A percentile compares a stretch with the other conserved stretches of the same genome.
Conservation (phyloP, 2,888 invertebrate genomes). For the Caenorhabditis uteleia region DNA sequence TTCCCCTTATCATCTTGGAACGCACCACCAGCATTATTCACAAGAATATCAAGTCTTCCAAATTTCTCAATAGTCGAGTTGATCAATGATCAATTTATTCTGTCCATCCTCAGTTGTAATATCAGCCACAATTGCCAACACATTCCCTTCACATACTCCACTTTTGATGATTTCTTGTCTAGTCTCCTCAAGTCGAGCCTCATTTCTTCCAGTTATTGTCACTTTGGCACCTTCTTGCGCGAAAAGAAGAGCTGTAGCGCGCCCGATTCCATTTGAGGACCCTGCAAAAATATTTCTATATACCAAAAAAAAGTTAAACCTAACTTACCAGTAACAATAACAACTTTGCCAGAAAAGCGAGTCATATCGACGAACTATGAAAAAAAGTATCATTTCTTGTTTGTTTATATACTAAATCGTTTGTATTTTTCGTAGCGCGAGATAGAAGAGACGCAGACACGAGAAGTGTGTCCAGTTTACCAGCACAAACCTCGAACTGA, state of each 20-base stretch:
- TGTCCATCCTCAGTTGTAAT: conserved; percentile 12
- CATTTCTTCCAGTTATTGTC: conserved; percentile 28
- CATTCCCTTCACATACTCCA: conserved; percentile 12
- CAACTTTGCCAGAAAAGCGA: too few relatives aligned
- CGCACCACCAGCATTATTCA: conserved; percentile 1
- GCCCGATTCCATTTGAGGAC: conserved; percentile 29
- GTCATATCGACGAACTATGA: too few relatives aligned
- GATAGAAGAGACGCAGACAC: too few relatives aligned
- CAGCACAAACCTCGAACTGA: too few relatives aligned
- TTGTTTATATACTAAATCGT: too few relatives aligned
- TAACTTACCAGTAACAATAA: too few relatives aligned
- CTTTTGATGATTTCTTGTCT: conserved; percentile 10
- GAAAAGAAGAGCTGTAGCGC: conserved; percentile 15
- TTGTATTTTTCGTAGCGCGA: too few relatives aligned
- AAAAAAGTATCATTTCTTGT: too few relatives aligned
- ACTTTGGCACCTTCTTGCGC: conserved; percentile 19
- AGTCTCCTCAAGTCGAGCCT: conserved; percentile 5
- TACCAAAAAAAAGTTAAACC: too few relatives aligned
- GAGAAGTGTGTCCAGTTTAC: too few relatives aligned
- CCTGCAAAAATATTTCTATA: conserved; percentile 10
- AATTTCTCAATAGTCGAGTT: conserved; percentile 14
- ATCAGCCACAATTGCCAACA: conserved; percentile 16
- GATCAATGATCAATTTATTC: conserved; percentile 12
- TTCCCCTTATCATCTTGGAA: background rate
- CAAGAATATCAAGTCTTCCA: conserved; percentile 25